Evolutionary conservation across 2,113 vertebrate species (phyloP).

Genomic region (Jaculus jaculus): DNA sequence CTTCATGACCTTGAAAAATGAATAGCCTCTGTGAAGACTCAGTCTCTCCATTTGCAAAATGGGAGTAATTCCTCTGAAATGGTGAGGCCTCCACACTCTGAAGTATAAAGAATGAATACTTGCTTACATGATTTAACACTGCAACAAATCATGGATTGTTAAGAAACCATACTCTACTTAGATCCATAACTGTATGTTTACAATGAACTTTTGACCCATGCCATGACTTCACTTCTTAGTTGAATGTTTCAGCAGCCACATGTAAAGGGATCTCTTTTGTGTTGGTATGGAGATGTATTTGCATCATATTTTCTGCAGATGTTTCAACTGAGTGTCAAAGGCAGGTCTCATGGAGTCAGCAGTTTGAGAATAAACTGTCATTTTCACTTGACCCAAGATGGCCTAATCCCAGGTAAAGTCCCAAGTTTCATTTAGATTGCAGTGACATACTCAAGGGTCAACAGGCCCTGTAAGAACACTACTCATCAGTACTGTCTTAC

Average conservation of each 20-base stretch:
- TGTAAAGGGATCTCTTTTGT: neutral
- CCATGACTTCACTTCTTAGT: constrained; percentile 15
- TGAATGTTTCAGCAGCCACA: neutral
- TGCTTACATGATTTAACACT: neutral
- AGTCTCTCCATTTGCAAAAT: constrained; percentile 6
- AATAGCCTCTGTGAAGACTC: neutral
- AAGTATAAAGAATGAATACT: neutral
- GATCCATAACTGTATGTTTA: neutral
- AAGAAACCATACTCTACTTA: neutral
- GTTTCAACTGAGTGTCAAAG: constrained; percentile 28
- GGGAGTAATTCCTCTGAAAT: neutral
- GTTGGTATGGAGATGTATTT: neutral
- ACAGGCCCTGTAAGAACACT: neutral
- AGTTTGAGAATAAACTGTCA: constrained; percentile 9
- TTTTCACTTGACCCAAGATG: constrained; percentile 17
- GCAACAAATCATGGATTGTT: neutral
- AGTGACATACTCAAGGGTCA: neutral
- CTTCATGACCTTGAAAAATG: neutral
- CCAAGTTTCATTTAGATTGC: neutral
- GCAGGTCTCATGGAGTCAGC: neutral
- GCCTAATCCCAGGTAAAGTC: neutral
- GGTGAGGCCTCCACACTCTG: neutral
- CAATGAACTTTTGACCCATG: constrained; percentile 25
- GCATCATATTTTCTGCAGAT: constrained; percentile 32
- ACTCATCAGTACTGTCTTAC: neutral